Conservation (phyloP, 2,113 vertebrate species). For the Phoenicopterus ruber region DNA sequence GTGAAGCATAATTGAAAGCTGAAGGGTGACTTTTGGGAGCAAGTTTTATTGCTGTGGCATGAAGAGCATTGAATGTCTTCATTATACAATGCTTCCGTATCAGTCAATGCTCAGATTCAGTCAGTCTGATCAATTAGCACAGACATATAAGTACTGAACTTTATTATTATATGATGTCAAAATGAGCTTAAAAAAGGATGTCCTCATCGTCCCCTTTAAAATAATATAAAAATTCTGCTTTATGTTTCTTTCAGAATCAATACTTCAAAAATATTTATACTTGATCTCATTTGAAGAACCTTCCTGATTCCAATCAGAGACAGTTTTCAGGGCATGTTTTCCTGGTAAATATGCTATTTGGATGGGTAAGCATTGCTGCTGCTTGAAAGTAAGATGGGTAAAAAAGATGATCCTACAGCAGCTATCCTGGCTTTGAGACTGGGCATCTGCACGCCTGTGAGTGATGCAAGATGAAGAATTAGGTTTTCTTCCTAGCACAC, state of each 20-base stretch:
- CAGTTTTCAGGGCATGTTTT: not conserved
- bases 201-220: not conserved
- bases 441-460: not conserved
- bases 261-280: not conserved
- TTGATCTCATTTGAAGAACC: not conserved
- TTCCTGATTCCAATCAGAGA: not conserved
- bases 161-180: not conserved
- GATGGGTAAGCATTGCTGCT: not conserved
- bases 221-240: not conserved
- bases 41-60: not conserved
- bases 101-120: not conserved
- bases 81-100: not conserved
- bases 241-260: not conserved
- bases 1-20: not conserved
- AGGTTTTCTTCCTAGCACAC: not conserved
- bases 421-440: not conserved
- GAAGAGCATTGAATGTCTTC: not conserved
- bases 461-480: not conserved
- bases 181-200: not conserved
- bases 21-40: not conserved
- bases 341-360: not conserved
- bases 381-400: not conserved
- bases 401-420: not conserved
- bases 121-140: not conserved
- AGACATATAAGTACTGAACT: not conserved